Evolutionary conservation across 53 echinoderm and acorn worm genomes (phyloP).

Genomic region (Hippasteria phrygiana): DNA sequence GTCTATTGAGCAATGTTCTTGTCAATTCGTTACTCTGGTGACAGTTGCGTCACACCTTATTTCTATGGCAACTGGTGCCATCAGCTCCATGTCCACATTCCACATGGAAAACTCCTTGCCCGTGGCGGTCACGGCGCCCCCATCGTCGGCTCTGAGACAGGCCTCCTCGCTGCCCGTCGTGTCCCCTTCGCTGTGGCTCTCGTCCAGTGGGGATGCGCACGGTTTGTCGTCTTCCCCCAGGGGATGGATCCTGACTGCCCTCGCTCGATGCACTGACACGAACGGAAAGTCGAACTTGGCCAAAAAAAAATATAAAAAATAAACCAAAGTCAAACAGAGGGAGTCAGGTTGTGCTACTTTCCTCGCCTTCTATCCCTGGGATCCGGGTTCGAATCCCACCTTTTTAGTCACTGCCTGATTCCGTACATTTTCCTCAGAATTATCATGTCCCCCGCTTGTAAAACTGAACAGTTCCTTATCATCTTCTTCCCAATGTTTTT

Average conservation of each 20-base stretch:
- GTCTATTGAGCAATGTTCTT: too few species aligned
- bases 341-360: too few species aligned
- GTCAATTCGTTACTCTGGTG: too few species aligned
- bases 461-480: too few species aligned
- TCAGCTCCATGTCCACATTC: conserved; percentile 78
- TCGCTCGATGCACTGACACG: conserved; percentile 64
- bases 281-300: conserved; percentile 79
- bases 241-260: conserved; percentile 70
- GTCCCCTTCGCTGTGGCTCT: conserved; percentile 30
- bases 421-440: too few species aligned
- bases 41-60: conserved; percentile 55
- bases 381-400: too few species aligned
- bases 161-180: conserved; percentile 29
- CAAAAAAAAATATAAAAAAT: neutral
- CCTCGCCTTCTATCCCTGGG: too few species aligned
- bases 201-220: neutral
- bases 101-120: conserved; percentile 65
- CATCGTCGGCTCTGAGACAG: conserved; percentile 1
- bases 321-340: neutral
- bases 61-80: conserved; percentile 66
- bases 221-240: conserved; percentile 48
- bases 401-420: too few species aligned
- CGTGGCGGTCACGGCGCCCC: neutral
- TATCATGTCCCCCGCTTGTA: too few species aligned
- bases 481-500: too few species aligned